Base-by-base conservation (phyloP, 2,797 vertebrate species). In the Crenuchus spilurus region DNA sequence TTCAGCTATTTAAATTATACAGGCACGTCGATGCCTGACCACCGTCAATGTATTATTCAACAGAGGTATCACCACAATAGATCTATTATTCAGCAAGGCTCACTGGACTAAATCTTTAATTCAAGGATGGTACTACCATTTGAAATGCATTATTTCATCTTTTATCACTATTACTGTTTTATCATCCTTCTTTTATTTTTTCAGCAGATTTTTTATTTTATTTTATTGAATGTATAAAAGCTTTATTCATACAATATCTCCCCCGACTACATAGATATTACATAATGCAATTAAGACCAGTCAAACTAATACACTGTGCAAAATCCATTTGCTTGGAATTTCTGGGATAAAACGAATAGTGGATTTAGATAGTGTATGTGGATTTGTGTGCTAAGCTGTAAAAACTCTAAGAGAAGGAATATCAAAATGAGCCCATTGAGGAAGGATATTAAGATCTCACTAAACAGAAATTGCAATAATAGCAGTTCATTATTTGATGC, bases 51-150 rank as follows among this genome's bases (percentile, higher is more conserved):
- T 72, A 80, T 80, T 77, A 51, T 52, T 71, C 77, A 77, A 46
- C 49, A 74, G 67, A 85, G 85, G 84, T 81, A 86, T 89, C 84
- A 85, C 87, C 82, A 71, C 67, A 77, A 85, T 85, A 88, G 83
- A 88, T 91, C 73, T 80, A 87, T 89, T 80, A 90, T 90, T 88
- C 57, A 88, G 79, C 70, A 83, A 35, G 62, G 31, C 52, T 51
- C 33, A 52, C 75, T 73, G 66, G 51, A 68, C 85, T 90, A 24
- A 85, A 88, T 87, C 66, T 87, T 89, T 88, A 55, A 87, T 82
- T 75, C 52, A 70, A 51, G 35, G 58, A 30, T 49, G 51, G 20
- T 4, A 30, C 18, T 46, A 58, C 9, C 20, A 30, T 28, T 48
- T 83, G 70, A 82, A 74, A 82, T 81, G 60, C 79, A 85, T 85